Evolutionary conservation across 2,888 invertebrate genomes (phyloP).

Genomic region (Halocaridina rubra): DNA sequence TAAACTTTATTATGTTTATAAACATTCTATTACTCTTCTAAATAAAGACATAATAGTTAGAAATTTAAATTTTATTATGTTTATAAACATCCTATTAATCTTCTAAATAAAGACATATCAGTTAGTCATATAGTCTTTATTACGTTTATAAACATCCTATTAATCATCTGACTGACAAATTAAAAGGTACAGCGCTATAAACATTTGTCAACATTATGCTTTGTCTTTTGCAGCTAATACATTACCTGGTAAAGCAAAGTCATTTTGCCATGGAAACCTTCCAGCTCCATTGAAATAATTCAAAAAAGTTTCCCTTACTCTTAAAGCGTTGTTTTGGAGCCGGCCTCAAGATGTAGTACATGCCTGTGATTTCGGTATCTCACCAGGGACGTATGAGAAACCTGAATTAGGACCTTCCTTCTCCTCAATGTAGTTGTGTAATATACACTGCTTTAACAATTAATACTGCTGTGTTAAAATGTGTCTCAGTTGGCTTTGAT

Average conservation of each 20-base stretch:
- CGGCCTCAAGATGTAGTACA: not conserved
- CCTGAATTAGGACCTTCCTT: not conserved
- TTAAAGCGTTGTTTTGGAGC: constrained; percentile 1
- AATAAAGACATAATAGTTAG: no score
- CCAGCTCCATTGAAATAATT: constrained; percentile 19
- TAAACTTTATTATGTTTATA: no score
- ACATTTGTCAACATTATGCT: not conserved
- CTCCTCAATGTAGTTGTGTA: constrained; percentile 16
- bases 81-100: no score
- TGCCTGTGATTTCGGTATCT: not conserved
- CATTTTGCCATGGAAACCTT: not conserved
- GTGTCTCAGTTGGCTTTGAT: constrained; percentile 20
- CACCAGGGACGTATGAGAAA: not conserved
- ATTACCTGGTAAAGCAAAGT: constrained; percentile 4
- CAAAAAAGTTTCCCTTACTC: not conserved
- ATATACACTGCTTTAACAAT: constrained; percentile 22
- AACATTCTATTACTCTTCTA: no score
- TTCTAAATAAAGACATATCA: no score
- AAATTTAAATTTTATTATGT: no score
- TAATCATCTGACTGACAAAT: not conserved
- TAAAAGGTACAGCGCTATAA: not conserved
- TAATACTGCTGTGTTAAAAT: not conserved
- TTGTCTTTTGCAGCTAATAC: not conserved
- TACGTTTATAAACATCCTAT: not conserved
- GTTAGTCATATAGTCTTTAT: no score